These are phyloP conservation scores for Eumacrocentrus americanus DNA, from an alignment of 2,888 invertebrate genomes.

Conservation along the genomic window DNA sequence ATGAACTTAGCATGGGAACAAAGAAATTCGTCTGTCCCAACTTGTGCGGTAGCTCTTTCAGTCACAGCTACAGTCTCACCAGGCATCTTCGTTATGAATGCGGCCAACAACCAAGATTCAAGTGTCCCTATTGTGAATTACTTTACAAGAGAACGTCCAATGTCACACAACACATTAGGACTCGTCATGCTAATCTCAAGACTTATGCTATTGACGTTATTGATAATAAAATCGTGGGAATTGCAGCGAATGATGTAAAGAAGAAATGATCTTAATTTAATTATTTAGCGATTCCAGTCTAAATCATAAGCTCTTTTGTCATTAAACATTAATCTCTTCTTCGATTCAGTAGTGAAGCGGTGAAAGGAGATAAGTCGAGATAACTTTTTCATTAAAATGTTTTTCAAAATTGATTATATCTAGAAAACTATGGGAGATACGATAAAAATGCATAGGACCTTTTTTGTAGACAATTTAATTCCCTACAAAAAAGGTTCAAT, in stretches of 20 bases:
- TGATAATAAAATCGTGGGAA: constrained; percentile 28
- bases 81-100: constrained; percentile 49
- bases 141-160: constrained; percentile 44
- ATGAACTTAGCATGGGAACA: neutral
- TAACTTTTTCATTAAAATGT: neutral
- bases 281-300: too few relatives aligned
- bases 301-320: too few relatives aligned
- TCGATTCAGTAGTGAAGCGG: too few relatives aligned
- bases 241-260: constrained; percentile 11
- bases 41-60: constrained; percentile 28
- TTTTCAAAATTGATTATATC: neutral
- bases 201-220: constrained; percentile 33
- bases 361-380: too few relatives aligned
- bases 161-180: constrained; percentile 47
- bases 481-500: too few relatives aligned
- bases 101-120: constrained; percentile 46
- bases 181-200: constrained; percentile 37
- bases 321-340: neutral
- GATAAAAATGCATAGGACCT: too few relatives aligned
- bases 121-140: constrained; percentile 54
- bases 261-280: constrained; percentile 13
- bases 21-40: constrained; percentile 27
- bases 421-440: too few relatives aligned
- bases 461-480: too few relatives aligned
- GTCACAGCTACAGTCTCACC: constrained; percentile 34